A percentile compares a stretch with the other conserved stretches of the same genome.
These are phyloP conservation scores for Symphodus melops DNA, from an alignment of 2,113 vertebrate genomes.

Conservation along the genomic window DNA sequence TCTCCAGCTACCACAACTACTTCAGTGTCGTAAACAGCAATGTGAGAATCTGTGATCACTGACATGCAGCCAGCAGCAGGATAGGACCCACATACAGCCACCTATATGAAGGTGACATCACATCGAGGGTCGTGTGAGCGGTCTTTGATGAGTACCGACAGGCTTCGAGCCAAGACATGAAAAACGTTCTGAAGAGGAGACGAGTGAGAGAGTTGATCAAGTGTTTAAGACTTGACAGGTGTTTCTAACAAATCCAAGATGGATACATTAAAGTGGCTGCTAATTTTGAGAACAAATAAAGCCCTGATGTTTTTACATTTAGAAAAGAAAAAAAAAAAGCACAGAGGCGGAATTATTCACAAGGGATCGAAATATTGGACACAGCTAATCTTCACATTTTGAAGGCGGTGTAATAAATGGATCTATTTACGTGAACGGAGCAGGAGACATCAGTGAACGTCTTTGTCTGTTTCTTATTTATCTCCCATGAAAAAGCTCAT, in stretches of 20 bases:
- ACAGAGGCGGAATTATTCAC: conserved; percentile 41
- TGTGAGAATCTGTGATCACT: too few species aligned
- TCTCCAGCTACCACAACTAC: too few species aligned
- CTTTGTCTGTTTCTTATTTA: background rate
- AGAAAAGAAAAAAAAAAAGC: too few species aligned
- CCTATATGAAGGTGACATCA: background rate
- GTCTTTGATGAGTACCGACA: conserved; percentile 24
- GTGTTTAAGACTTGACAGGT: conserved; percentile 24
- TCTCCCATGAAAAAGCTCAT: conserved; percentile 38
- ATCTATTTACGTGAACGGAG: conserved; percentile 41
- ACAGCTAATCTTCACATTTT: conserved; percentile 48
- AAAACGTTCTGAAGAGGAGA: conserved; percentile 21
- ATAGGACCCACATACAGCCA: too few species aligned
- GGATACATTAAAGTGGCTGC: conserved; percentile 4
- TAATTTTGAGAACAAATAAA: conserved; percentile 60
- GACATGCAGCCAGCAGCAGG: too few species aligned
- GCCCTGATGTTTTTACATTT: conserved; percentile 36
- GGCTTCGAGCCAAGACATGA: background rate
- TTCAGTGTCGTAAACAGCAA: too few species aligned
- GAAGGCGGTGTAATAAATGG: conserved; percentile 49
- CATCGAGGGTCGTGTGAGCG: background rate
- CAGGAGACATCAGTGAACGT: conserved; percentile 30
- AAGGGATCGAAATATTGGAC: conserved; percentile 34
- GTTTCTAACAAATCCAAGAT: conserved; percentile 32
- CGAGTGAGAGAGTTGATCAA: conserved; percentile 6